Evolutionary conservation across 2,888 invertebrate genomes (phyloP), one percentile per base, ranked within the genome.

Genomic region (Brachyptera risi): DNA sequence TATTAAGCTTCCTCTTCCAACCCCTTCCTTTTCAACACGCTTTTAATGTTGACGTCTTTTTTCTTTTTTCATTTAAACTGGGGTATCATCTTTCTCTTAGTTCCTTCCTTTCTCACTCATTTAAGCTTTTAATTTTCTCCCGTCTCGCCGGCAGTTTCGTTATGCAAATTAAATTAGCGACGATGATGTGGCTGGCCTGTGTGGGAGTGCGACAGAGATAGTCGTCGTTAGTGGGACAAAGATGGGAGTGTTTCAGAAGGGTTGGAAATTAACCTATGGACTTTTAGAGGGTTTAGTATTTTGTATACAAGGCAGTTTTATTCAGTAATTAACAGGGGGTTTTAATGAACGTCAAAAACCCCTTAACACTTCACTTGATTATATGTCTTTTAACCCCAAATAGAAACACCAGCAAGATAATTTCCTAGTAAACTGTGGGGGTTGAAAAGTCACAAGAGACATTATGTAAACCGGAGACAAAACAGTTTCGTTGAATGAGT

Each of bases 141-240:
- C 49, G n/a, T 59, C 60, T 19, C 40, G 47, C 21, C 54, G 60
- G 26, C 59, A 57, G 62, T 63, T 63, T 60, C 56, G 60, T 60
- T 61, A 65, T 65, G 65, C 61, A 65, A 65, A 65, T 65, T 61
- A 63, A 65, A 65, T 65, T 65, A 63, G 65, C 58, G 65, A 59
- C 58, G 63, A 61, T 61, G 60, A 63, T 65, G 61, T 63, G 58
- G 24, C 24, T 38, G n/a, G 50, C 38, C 42, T n/a, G 19, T 19
- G 62, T 7, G 21, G 13, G 54, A 54, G 47, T 47, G 24, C 21
- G 37, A 54, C 19, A 19, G 21, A 54, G 35, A 54, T 17, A 21
- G 35, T 21, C 24, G n/a, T n/a, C 24, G 24, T 24, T 21, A 24
- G 47, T 11, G 9, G 24, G 23, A 47, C 4, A 47, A 21, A 24